Evolutionary conservation across 2,888 invertebrate species (phyloP).

Genomic region (Linnaemya vulpina): DNA sequence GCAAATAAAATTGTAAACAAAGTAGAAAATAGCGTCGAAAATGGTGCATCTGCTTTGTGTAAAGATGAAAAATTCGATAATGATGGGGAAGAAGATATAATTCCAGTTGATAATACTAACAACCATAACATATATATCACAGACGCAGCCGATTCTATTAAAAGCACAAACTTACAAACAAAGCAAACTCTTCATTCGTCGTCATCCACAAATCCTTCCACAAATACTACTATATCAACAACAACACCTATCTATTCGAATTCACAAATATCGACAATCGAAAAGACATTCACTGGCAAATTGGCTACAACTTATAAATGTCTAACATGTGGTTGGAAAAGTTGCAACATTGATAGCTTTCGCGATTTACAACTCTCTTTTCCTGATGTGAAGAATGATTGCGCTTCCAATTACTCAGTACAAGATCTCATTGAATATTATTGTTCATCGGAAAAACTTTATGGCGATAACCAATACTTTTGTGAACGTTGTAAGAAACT

Average conservation of each 20-base stretch:
- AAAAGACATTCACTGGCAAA: conserved; percentile 90
- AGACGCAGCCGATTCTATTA: conserved; percentile 62
- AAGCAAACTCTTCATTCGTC: conserved; percentile 56
- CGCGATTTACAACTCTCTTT: conserved; percentile 91
- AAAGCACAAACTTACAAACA: conserved; percentile 63
- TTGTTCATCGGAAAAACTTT: conserved; percentile 89
- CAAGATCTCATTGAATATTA: conserved; percentile 91
- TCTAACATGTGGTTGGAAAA: conserved; percentile 88
- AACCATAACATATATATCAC: conserved; percentile 55
- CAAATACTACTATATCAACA: conserved; percentile 59
- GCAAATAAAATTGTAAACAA: not conserved
- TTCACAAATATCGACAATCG: conserved; percentile 81
- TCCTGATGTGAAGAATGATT: conserved; percentile 84
- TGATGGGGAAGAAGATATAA: not conserved
- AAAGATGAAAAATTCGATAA: conserved; percentile 49
- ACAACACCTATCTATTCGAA: conserved; percentile 42
- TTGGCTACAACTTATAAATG: conserved; percentile 90
- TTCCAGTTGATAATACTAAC: conserved; percentile 11
- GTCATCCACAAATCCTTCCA: conserved; percentile 61
- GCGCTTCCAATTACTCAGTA: conserved; percentile 85
- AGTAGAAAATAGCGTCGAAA: conserved; percentile 22
- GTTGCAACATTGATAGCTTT: conserved; percentile 90
- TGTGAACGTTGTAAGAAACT: conserved; percentile 90
- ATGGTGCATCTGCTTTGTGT: conserved; percentile 59
- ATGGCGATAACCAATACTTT: conserved; percentile 92